A percentile compares a stretch with the other conserved stretches of the same genome.
Evolutionary conservation across 2,888 invertebrate genomes (phyloP).

Genomic region (Graphium colonna): DNA sequence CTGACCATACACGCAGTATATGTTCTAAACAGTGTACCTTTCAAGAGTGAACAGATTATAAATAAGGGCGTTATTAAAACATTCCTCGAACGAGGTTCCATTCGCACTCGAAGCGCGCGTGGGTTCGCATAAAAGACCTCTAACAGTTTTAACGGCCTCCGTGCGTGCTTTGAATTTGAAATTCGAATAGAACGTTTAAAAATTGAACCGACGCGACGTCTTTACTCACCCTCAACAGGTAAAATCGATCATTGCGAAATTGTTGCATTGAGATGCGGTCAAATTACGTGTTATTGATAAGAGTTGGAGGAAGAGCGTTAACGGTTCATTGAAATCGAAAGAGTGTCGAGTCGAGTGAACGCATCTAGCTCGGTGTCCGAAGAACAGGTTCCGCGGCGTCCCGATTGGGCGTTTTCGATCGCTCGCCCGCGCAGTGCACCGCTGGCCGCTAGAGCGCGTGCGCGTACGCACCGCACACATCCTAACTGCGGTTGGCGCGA

Average conservation of each 20-base stretch:
- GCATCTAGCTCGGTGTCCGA: conserved; percentile 42
- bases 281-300: conserved; percentile 64
- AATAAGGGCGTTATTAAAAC: conserved; percentile 23
- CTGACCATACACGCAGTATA: neutral
- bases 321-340: conserved; percentile 78
- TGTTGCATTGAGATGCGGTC: conserved; percentile 35
- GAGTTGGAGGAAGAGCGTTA: conserved; percentile 63
- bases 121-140: conserved; percentile 51
- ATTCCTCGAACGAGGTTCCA: conserved; percentile 22
- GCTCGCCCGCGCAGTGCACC: conserved; percentile 64
- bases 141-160: conserved; percentile 43
- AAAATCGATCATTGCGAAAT: conserved; percentile 2
- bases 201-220: neutral
- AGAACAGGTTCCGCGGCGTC: conserved; percentile 73
- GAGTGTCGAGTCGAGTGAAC: conserved; percentile 56
- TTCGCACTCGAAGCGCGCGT: conserved; percentile 46
- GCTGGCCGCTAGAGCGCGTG: conserved; percentile 60
- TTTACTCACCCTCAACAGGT: neutral
- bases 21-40: conserved; percentile 14
- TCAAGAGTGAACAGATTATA: conserved; percentile 3
- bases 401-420: conserved; percentile 42
- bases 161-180: conserved; percentile 49
- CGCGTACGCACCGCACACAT: conserved; percentile 60
- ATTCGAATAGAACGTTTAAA: conserved; percentile 38
- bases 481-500: conserved; percentile 36